Percentiles rank a stretch among this genome's conserved stretches.
Evolutionary conservation across 2,113 vertebrate species (phyloP).

Genomic region (Cyprinodon tularosa): DNA sequence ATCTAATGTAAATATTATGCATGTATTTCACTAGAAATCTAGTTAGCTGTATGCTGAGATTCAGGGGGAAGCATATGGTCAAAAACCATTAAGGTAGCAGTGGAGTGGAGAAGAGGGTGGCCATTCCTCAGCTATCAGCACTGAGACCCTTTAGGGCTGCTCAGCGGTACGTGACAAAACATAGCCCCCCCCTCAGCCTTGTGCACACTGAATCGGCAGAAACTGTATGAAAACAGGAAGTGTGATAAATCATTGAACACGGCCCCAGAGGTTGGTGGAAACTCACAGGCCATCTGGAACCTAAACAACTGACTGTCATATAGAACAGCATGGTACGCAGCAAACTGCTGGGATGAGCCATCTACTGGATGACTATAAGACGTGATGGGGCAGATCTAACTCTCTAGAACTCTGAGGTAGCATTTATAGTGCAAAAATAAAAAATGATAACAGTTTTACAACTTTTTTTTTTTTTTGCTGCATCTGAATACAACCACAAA

Average conservation of each 20-base stretch:
- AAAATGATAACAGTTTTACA: background rate
- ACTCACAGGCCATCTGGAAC: conserved; percentile 41
- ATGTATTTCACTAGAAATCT: conserved; percentile 5
- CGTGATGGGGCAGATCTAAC: background rate
- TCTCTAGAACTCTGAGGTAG: background rate
- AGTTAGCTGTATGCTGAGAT: background rate
- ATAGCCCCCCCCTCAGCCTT: background rate
- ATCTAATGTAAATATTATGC: conserved; percentile 8
- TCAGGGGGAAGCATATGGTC: conserved; percentile 13
- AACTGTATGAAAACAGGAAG: conserved; percentile 57
- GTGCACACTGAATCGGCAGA: conserved; percentile 25
- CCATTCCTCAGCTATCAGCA: conserved; percentile 33
- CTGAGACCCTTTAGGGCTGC: conserved; percentile 29
- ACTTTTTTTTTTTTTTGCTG: background rate
- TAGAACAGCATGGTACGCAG: conserved; percentile 24
- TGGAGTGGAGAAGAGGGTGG: conserved; percentile 25
- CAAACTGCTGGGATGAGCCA: background rate
- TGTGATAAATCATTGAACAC: conserved; percentile 63
- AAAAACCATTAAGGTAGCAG: conserved; percentile 1
- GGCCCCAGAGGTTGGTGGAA: conserved; percentile 32
- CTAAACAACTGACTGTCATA: conserved; percentile 46
- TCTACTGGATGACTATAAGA: background rate
- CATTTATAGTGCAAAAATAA: background rate
- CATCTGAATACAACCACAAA: background rate
- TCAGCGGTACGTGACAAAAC: conserved; percentile 39